Percentiles rank a stretch among this genome's conserved stretches.
phyloP scores from a whole-genome alignment of 2,797 vertebrate species.

The Poeciliopsis gracilis region DNA sequence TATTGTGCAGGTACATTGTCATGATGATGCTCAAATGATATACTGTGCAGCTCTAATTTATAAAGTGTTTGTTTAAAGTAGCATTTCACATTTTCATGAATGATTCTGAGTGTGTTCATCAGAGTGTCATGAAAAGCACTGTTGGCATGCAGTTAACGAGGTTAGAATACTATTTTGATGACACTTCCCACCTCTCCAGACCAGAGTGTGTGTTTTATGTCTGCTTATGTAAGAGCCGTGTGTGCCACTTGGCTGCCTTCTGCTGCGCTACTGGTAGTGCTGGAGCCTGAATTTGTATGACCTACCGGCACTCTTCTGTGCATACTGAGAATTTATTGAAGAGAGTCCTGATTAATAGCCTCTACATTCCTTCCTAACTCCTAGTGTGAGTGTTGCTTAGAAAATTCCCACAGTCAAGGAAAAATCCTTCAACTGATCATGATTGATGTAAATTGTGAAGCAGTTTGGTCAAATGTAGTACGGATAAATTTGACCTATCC shows the following conservation, averaged over 20 bases:
- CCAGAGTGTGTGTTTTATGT: constrained; percentile 69
- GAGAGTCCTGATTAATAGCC: constrained; percentile 55
- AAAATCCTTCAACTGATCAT: not conserved
- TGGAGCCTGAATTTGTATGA: constrained; percentile 61
- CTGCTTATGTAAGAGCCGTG: constrained; percentile 73
- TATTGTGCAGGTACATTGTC: not conserved
- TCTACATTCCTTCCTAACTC: constrained; percentile 48
- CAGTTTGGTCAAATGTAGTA: not conserved
- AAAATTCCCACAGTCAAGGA: not conserved
- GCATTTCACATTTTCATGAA: not conserved
- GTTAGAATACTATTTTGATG: constrained; percentile 15
- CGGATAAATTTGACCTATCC: not conserved
- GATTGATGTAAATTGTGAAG: not conserved
- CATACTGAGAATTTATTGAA: constrained; percentile 52
- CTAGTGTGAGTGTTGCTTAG: not conserved
- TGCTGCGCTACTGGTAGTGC: constrained; percentile 65
- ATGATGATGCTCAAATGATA: not conserved
- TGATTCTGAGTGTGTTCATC: not conserved
- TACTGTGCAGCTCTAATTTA: not conserved
- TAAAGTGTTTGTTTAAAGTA: not conserved
- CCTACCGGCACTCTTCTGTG: constrained; percentile 55
- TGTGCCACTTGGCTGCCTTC: constrained; percentile 76
- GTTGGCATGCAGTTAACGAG: not conserved
- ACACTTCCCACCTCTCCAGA: constrained; percentile 54
- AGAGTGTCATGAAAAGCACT: not conserved